A percentile compares a stretch with the other conserved stretches of the same genome.
phyloP scores from a whole-genome alignment of 1,140 invertebrate species.

The Drosophila serrata region DNA sequence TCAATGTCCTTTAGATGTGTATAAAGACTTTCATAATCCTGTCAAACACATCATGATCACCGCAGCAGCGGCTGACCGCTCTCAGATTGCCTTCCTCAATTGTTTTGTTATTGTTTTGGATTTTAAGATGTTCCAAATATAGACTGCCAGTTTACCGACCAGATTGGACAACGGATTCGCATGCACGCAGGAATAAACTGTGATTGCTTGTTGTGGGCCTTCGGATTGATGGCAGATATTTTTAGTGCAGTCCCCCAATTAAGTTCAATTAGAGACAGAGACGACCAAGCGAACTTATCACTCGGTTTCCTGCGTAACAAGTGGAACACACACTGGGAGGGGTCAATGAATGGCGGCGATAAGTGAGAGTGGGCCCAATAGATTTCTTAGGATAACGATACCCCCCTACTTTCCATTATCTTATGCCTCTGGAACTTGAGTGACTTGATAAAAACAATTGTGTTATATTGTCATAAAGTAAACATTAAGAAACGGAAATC shows the following conservation, averaged over 20 bases:
- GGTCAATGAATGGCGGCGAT: conserved; percentile 32
- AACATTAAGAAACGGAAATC: conserved; percentile 2
- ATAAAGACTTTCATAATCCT: not conserved
- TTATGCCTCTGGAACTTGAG: not conserved
- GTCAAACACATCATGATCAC: not conserved
- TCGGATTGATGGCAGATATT: conserved; percentile 70
- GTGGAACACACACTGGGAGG: conserved; percentile 5
- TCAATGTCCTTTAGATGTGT: not conserved
- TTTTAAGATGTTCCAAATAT: conserved; percentile 39
- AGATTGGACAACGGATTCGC: conserved; percentile 46
- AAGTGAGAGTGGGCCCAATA: conserved; percentile 6
- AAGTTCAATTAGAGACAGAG: conserved; percentile 68
- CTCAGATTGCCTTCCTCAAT: conserved; percentile 10
- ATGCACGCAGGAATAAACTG: conserved; percentile 39
- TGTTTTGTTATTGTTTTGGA: conserved; percentile 41
- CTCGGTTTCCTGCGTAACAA: conserved; percentile 21
- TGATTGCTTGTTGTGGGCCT: conserved; percentile 33
- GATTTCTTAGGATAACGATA: conserved; percentile 19
- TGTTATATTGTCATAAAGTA: not conserved
- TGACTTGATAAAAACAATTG: not conserved
- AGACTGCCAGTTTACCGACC: conserved; percentile 31
- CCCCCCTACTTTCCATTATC: not conserved
- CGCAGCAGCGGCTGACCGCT: not conserved
- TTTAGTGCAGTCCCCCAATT: conserved; percentile 74
- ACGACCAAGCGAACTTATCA: conserved; percentile 45